Evolutionary conservation across 2,113 vertebrate genomes (phyloP), one percentile per base, ranked within the genome.

Genomic region (Zosterops pallidus): DNA sequence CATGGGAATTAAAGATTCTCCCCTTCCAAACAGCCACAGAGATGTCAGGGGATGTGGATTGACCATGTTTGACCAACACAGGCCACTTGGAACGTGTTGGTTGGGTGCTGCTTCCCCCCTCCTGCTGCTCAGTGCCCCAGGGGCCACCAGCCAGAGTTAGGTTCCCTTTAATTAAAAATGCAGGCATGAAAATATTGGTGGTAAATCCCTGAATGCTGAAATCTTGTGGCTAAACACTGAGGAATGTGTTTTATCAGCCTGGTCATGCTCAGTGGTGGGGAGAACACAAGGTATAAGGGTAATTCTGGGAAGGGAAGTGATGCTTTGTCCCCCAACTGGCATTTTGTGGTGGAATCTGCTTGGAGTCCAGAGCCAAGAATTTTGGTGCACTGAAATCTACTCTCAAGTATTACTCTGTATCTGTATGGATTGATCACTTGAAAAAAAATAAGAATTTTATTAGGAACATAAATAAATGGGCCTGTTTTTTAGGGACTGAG

Each of bases 1-100:
- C 1, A 0, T 29, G 47, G 52, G 50, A 86, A 35, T 26, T 3
- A 29, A 59, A 89, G 1, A 0, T n/a, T 1, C 2, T 2, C 3
- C 11, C 1, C 8, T 11, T 26, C 11, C 18, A 50, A 62, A 65
- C 0, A 71, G 12, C 31, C 22, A 8, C 0, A 4, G 42, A 49
- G 33, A n/a, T 60, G 39, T 18, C 26, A 82, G 42, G 69, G 47
- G 39, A 5, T 52, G 68, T 2, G 21, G 39, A 6, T 0, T 21
- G 56, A 6, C 47, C 6, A 4, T 1, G 6, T 17, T 16, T 12
- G 24, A 22, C 72, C 64, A 24, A 2, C 2, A 1, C 24, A 14
- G 9, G 39, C 25, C 11, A 2, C 50, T 16, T 12, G 25, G 74
- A 57, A n/a, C 3, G 1, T 2, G 8, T 2, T 44, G 37, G n/a